phyloP scores from a whole-genome alignment of 2,113 vertebrate genomes.

The Bos indicus region DNA sequence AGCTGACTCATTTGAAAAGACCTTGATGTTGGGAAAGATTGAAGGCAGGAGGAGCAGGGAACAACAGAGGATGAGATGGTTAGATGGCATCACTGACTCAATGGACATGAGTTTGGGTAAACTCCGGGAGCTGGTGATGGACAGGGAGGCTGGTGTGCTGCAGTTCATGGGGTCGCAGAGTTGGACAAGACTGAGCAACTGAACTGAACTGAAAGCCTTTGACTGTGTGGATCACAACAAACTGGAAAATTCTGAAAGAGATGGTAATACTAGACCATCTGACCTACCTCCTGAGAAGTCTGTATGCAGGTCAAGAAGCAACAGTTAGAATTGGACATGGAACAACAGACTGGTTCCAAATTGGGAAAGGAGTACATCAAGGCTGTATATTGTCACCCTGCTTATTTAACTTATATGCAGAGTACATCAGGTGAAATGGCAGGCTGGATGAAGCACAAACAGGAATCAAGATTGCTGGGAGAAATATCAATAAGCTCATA shows the following conservation, averaged over 20 bases:
- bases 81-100: background rate
- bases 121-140: background rate
- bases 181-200: background rate
- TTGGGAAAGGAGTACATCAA: accelerated
- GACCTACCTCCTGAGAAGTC: background rate
- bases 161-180: background rate
- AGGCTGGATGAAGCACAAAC: background rate
- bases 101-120: background rate
- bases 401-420: background rate
- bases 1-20: too few relatives aligned
- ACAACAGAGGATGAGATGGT: background rate
- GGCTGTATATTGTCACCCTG: background rate
- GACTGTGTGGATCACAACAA: background rate
- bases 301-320: too few relatives aligned
- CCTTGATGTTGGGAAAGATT: too few relatives aligned
- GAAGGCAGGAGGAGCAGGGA: too few relatives aligned
- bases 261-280: background rate
- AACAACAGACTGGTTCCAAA: background rate
- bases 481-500: background rate
- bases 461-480: background rate
- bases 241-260: background rate
- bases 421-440: background rate
- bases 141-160: background rate
- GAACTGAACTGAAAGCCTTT: background rate
- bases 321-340: background rate